Conservation (phyloP, 2,888 invertebrate genomes). For the Ophion ellenae region DNA sequence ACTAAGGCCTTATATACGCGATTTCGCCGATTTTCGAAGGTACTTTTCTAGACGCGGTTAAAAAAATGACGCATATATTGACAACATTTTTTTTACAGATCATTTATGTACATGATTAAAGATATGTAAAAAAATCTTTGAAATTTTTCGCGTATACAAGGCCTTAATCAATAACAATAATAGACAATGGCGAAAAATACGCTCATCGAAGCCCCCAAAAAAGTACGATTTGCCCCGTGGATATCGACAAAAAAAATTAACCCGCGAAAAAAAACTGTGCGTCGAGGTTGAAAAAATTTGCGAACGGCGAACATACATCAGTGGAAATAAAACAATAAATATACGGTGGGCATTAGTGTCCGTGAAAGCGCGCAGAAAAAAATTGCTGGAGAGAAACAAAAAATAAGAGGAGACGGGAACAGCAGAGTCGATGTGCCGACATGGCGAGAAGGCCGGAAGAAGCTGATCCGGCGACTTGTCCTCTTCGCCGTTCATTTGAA, state of each 20-base stretch:
- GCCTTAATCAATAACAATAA: not conserved
- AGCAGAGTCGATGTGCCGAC: conserved; percentile 7
- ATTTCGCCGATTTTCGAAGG: not conserved
- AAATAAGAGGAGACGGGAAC: not conserved
- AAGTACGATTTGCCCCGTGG: not conserved
- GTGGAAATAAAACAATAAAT: not conserved
- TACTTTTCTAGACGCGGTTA: no score
- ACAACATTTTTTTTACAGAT: no score
- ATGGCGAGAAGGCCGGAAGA: conserved; percentile 47
- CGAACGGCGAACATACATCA: not conserved
- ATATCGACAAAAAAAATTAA: not conserved
- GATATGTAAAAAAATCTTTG: no score
- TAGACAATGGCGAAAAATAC: not conserved
- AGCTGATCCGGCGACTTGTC: conserved; percentile 38
- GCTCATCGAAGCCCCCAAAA: not conserved
- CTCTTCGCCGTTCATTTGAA: conserved; percentile 23
- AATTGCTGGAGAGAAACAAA: not conserved
- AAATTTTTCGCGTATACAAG: not conserved
- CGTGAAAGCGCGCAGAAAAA: no score
- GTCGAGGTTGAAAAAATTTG: not conserved
- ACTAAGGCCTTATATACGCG: no score
- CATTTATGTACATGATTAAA: no score
- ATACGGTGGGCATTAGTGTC: no score
- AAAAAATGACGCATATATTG: no score
- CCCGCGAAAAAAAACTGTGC: not conserved